Base-by-base conservation (phyloP, 2,888 invertebrate species). In the Calephelis perditalis region DNA sequence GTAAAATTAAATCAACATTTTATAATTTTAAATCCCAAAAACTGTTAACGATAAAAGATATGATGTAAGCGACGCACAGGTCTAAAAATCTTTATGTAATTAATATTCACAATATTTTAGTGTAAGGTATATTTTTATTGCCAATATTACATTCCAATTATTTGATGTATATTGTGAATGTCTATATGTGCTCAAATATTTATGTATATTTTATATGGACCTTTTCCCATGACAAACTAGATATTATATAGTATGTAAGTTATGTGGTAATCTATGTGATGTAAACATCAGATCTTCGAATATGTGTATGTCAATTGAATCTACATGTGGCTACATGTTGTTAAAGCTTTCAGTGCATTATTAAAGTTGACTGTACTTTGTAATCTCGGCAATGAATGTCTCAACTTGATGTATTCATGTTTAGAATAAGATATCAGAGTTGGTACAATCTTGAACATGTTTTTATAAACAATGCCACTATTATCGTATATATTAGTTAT, bases 101-200 rank as follows among this genome's bases (percentile, higher is more conserved):
- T 49, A 26, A 49, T 49, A 49, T 49, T 49, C 15, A 10, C 15
- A 26, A 49, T 10, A 49, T 26, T 26, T 49, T 26, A 49, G 49
- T 49, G 49, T 49, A 49, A 49, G 49, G 26, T 49, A 9, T 49
- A 49, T 47, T 47, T 47, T 47, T 15, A 47, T 47, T 49, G 49
- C 15, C 26, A 49, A 49, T 49, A 47, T 10, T 49, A 44, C 57
- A 35, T 49, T 59, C 12, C 49, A 56, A 60, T 61, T 65, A 64
- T 59, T 65, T 35, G 49, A 49, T 26, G 7, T 47, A 49, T 49
- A 49, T 49, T 49, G 49, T 26, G 49, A 26, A 49, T 49, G 49
- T 49, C 26, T 49, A 49, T 65, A 63, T 69, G 70, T 74, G 77
- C 77, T 77, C 77, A 77, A 77, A 76, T 73, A 69, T 71, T 63